Percentiles rank a stretch among this genome's conserved stretches.
These are phyloP conservation scores for Siniperca chuatsi DNA, from an alignment of 2,113 vertebrate species.

Conservation along the genomic window DNA sequence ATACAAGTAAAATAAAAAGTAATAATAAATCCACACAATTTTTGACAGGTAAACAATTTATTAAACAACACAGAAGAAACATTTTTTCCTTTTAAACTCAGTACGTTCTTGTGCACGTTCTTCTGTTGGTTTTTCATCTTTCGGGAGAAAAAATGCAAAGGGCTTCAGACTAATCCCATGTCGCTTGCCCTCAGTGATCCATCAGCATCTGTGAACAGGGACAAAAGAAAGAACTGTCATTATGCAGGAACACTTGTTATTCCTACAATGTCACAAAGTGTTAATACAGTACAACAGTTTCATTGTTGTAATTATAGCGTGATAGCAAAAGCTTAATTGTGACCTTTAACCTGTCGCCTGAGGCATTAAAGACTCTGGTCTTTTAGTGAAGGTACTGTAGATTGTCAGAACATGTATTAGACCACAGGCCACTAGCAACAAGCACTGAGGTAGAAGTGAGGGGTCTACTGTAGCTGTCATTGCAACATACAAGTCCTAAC, in stretches of 20 bases:
- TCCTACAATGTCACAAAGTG: neutral
- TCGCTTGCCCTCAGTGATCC: neutral
- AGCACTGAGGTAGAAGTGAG: neutral
- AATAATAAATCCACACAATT: neutral
- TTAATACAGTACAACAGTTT: conserved; percentile 8
- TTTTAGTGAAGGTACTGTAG: neutral
- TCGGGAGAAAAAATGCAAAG: neutral
- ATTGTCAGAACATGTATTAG: conserved; percentile 23
- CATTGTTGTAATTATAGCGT: neutral
- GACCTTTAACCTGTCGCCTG: conserved; percentile 39
- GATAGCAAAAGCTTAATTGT: conserved; percentile 5
- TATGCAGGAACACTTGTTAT: neutral
- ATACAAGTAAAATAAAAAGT: neutral
- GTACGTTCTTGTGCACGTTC: neutral
- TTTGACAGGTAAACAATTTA: too few species aligned
- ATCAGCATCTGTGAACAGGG: neutral
- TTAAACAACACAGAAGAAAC: neutral
- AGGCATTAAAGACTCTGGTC: neutral
- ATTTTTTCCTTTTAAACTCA: neutral
- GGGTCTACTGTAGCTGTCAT: conserved; percentile 53
- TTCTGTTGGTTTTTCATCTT: neutral
- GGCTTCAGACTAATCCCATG: neutral
- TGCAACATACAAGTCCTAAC: conserved; percentile 36
- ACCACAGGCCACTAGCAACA: neutral
- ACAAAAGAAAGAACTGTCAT: neutral